Conservation (phyloP, 1,140 invertebrate species). For the Diorhabda carinulata region DNA sequence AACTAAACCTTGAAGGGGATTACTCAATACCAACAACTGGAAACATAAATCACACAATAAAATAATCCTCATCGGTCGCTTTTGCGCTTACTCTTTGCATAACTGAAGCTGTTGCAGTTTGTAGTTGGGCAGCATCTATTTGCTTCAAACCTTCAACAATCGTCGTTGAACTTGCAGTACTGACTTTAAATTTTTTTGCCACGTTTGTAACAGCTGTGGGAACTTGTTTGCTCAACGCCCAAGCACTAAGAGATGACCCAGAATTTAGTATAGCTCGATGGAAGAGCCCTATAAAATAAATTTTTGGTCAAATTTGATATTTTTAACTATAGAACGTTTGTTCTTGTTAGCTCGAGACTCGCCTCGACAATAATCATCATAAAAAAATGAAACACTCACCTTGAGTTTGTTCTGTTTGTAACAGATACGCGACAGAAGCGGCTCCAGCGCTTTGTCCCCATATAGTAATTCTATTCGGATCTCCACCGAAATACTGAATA, state of each 20-base stretch:
- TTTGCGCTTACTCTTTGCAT: background rate
- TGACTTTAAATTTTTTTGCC: slow-evolving; percentile 9
- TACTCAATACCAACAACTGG: slow-evolving; percentile 1
- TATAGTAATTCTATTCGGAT: slow-evolving; percentile 64
- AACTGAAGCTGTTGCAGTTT: background rate
- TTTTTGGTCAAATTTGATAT: background rate
- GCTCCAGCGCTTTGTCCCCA: slow-evolving; percentile 66
- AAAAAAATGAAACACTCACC: slow-evolving; percentile 39
- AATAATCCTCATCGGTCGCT: too few relatives aligned
- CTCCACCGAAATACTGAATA: slow-evolving; percentile 67
- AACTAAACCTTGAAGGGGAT: slow-evolving; percentile 25
- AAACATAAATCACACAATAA: too few relatives aligned
- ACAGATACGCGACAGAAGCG: slow-evolving; percentile 58
- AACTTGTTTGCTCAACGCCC: slow-evolving; percentile 14
- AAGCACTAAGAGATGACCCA: slow-evolving; percentile 18
- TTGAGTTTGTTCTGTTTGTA: slow-evolving; percentile 60
- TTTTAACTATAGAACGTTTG: too few relatives aligned
- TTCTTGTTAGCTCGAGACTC: too few relatives aligned
- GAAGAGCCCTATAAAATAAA: slow-evolving; percentile 21
- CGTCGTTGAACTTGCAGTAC: slow-evolving; percentile 3
- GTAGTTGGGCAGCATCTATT: slow-evolving; percentile 9
- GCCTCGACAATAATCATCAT: too few relatives aligned
- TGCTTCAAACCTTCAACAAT: slow-evolving; percentile 20
- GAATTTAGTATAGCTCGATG: slow-evolving; percentile 21
- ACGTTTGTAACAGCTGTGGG: background rate